Base-by-base conservation (phyloP, 2,113 vertebrate species). In the Corydoras maculifer region DNA sequence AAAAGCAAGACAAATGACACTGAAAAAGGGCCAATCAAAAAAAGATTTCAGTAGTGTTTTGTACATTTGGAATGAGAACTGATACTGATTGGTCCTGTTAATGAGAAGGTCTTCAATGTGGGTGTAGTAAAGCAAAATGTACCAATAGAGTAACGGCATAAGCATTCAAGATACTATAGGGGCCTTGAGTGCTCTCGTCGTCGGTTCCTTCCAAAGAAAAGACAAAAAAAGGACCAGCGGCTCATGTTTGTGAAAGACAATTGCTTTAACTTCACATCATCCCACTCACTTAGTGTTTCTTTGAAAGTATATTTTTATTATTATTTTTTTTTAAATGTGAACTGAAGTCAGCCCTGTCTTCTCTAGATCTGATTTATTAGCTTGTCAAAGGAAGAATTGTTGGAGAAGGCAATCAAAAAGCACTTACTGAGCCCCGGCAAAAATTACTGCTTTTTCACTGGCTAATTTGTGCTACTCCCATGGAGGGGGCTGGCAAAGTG, bases 381-480 rank as follows among this genome's bases (percentile, higher is more conserved):
- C 94, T 95, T 98, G 97, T 99, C 97, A 96, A 90, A 91, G 91
- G 91, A 91, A 93, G 91, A 92, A 95, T 93, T 92, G 94, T 95
- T 92, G 88, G 85, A 89, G 80, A 92, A 96, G 95, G 94, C 94
- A 96, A 97, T 98, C 95, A 97, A 97, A 98, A 97, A 98, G 93
- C 96, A 97, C 94, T 99, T 98, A 98, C 94, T 92, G 94, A 94
- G 94, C 91, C 93, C 92, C 93, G 93, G 94, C 92, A 93, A 90
- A 97, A 96, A 96, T 94, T 88, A 97, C 93, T 92, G 93, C 93
- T 96, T 88, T 96, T 96, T 95, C 93, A 94, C 90, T 90, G 91
- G 92, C 94, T 98, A 98, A 99, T 99, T 98, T 96, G 94, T 97
- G 93, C 94, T 94, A 96, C 94, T 98, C 94, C 94, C 94, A 93